Percentiles rank a stretch among this genome's conserved stretches.
Conservation (phyloP, 2,888 invertebrate genomes). For the Stegophylla sp. region DNA sequence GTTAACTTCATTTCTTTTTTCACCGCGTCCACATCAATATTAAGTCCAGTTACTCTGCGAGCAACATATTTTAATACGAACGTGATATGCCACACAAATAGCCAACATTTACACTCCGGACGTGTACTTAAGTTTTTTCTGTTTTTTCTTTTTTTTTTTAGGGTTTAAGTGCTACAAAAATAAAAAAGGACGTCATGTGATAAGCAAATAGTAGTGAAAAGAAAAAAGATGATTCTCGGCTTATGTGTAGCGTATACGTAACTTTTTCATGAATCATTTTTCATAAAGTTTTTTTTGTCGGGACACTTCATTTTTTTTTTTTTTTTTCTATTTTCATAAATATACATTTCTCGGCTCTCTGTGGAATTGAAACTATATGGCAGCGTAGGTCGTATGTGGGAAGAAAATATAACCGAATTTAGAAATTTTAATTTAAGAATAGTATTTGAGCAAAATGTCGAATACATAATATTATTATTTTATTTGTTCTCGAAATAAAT, state of each 20-base stretch:
- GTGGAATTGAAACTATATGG: slow-evolving; percentile 27
- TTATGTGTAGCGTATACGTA: slow-evolving; percentile 38
- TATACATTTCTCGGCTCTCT: slow-evolving; percentile 35
- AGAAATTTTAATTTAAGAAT: background rate
- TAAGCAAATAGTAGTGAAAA: slow-evolving; percentile 50
- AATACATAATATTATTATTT: too few relatives aligned
- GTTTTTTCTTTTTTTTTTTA: slow-evolving; percentile 42
- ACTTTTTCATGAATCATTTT: slow-evolving; percentile 56
- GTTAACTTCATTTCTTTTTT: slow-evolving; percentile 53
- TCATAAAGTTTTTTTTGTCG: slow-evolving; percentile 51
- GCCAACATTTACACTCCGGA: slow-evolving; percentile 57
- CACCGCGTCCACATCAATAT: slow-evolving; percentile 47
- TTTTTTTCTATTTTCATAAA: slow-evolving; percentile 37
- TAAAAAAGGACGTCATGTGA: slow-evolving; percentile 49
- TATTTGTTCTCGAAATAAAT: too few relatives aligned
- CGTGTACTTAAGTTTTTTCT: slow-evolving; percentile 47
- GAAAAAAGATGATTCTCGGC: slow-evolving; percentile 39
- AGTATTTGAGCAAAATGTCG: too few relatives aligned
- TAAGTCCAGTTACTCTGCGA: slow-evolving; percentile 43
- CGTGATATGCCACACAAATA: slow-evolving; percentile 58
- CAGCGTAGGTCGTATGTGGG: background rate
- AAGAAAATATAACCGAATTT: slow-evolving; percentile 7
- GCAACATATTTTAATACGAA: slow-evolving; percentile 58
- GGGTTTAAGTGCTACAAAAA: slow-evolving; percentile 52
- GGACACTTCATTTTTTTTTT: slow-evolving; percentile 25